Evolutionary conservation across 2,113 vertebrate species (phyloP), one percentile per base, ranked within the genome.

Genomic region (Dicaeum eximium): DNA sequence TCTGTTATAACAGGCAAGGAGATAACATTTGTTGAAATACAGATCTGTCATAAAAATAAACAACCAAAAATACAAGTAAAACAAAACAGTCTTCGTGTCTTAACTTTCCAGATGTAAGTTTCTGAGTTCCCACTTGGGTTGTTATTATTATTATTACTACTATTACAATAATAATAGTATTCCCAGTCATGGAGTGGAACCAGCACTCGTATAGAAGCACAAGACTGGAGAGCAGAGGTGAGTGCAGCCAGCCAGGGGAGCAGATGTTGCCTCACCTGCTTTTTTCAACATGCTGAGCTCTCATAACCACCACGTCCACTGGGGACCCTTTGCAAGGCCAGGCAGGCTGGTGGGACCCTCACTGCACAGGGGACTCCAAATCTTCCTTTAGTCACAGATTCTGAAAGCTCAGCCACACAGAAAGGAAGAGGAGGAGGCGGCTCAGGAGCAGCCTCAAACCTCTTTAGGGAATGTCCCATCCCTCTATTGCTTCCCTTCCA

Each of bases 71-170:
- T 11, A 77, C 66, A 77, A 82, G 74, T 89, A 51, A 95, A 93
- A 90, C 40, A 37, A 50, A 96, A 80, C 38, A 80, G 56, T 25
- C 57, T 95, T 79, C 8, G 3, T 9, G 4, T 72, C 85, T 69
- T 83, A 93, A 95, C 90, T 97, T 95, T 93, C 88, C 95, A 97
- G 95, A 95, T 69, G 50, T 73, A 85, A 72, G 86, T 80, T 92
- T 86, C 86, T 70, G 58, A 80, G 86, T 50, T 94, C 88, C 79
- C 88, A 83, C 50, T 88, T 75, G 92, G 74, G 79, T 79, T 80
- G 33, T 95, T 96, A 65, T 91, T 88, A 80, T 87, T 86, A 82
- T 77, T 89, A 92, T 58, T 92, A 93, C 81, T 89, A 89, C 75
- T 83, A 67, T 95, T 95, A 85, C 66, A 50, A 15, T 30, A 92